Evolutionary conservation across 2,797 vertebrate genomes (phyloP), one percentile per base, ranked within the genome.

Genomic region (Ambastaia sidthimunki): DNA sequence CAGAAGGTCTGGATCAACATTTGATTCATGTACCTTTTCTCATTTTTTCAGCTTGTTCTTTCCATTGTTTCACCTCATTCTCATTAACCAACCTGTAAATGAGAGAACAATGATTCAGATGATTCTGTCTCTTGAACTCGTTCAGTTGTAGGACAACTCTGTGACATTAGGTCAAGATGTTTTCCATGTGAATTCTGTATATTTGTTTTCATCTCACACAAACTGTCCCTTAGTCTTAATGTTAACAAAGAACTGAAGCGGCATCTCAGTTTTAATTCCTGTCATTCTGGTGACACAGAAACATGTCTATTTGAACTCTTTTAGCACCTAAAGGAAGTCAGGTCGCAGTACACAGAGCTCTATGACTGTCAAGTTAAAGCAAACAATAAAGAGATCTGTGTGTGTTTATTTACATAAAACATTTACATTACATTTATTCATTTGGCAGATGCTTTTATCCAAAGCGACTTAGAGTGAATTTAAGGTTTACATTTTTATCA

Each of bases 1-100:
- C 34, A 5, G 34, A 37, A 37, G 34, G 7, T 37, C 4, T 18
- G 50, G 37, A 63, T 79, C 21, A 76, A 41, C 66, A 59, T 55
- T 67, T 9, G 4, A 18, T 4, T 71, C 25, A 7, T 23, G 11
- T 87, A 96, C 95, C 95, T 94, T 95, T 96, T 83, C 95, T 89
- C 94, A 95, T 96, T 89, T 95, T 95, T 87, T 96, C 95, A 16
- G 94, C 95, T 90, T 96, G 95, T 37, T 96, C 95, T 88, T 95
- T 96, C 95, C 95, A 96, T 79, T 95, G 94, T 37, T 96, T 96
- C 52, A 96, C 95, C 90, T 96, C 95, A 77, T 95, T 95, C 89
- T 96, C 95, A 84, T 96, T 96, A 62, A 96, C 95, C 69, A 86
- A 44, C 85, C 85, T 86, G 70, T 25, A 23, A 57, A 83, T 23